These are phyloP conservation scores for Monopterus albus DNA, from an alignment of 2,113 vertebrate genomes.

Conservation along the genomic window DNA sequence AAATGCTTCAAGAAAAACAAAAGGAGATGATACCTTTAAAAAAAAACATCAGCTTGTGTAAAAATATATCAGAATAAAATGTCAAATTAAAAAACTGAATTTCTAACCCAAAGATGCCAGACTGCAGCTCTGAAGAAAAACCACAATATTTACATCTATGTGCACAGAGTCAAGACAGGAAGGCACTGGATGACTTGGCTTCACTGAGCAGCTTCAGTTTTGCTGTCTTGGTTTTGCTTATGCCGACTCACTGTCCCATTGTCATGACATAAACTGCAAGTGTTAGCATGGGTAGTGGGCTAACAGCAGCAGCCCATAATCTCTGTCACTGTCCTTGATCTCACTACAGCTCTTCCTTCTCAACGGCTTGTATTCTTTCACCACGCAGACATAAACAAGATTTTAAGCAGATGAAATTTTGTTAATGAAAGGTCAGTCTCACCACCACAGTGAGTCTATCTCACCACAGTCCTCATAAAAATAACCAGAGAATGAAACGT, in stretches of 20 bases:
- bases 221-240: background rate
- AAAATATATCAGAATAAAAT: background rate
- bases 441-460: too few species aligned
- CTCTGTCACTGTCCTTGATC: background rate
- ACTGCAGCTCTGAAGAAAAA: background rate
- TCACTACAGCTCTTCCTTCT: too few species aligned
- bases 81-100: background rate
- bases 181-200: background rate
- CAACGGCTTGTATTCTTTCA: too few species aligned
- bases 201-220: background rate
- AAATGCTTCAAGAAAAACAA: conserved; percentile 3
- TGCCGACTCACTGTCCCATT: background rate
- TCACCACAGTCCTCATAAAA: too few species aligned
- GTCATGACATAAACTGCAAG: background rate
- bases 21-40: background rate
- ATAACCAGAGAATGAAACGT: too few species aligned
- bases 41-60: background rate
- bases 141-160: too few species aligned
- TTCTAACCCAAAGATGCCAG: background rate
- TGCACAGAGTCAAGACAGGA: background rate
- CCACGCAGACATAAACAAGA: too few species aligned
- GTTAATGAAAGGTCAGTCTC: too few species aligned
- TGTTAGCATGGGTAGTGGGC: background rate
- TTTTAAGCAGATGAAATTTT: too few species aligned
- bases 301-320: background rate